These are phyloP conservation scores for Heptranchias perlo DNA, from an alignment of 2,113 vertebrate species.

Conservation along the genomic window DNA sequence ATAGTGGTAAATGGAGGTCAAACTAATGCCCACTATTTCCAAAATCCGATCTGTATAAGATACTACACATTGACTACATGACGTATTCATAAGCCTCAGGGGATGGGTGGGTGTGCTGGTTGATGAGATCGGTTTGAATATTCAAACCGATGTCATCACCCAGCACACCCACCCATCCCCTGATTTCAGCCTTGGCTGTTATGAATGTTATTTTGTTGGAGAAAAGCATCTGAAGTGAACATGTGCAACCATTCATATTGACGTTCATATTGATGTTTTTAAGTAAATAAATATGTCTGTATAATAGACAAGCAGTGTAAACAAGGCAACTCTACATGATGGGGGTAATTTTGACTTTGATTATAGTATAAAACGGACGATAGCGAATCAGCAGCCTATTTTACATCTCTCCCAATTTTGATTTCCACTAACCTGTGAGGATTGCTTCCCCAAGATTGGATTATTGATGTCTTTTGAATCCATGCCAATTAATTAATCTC, in stretches of 20 bases:
- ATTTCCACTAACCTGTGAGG: background rate
- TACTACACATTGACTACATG: background rate
- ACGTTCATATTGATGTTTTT: background rate
- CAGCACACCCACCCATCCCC: background rate
- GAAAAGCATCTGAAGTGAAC: background rate
- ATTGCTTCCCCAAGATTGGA: background rate
- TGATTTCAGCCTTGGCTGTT: background rate
- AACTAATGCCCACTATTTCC: background rate
- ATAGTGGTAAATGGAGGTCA: background rate
- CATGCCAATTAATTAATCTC: background rate
- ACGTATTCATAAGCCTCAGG: background rate
- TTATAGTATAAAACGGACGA: background rate
- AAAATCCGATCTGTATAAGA: background rate
- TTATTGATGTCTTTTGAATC: background rate
- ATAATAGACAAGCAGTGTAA: background rate
- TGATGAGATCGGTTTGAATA: too few relatives aligned
- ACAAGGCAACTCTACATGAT: background rate
- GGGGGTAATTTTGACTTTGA: background rate
- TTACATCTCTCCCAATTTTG: background rate
- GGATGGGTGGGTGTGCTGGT: too few relatives aligned
- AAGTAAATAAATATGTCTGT: background rate
- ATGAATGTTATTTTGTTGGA: background rate
- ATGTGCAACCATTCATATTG: background rate
- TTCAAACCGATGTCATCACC: background rate
- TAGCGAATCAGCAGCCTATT: background rate